Conservation (phyloP, 2,888 invertebrate species). For the Torymus aiolomorphi region DNA sequence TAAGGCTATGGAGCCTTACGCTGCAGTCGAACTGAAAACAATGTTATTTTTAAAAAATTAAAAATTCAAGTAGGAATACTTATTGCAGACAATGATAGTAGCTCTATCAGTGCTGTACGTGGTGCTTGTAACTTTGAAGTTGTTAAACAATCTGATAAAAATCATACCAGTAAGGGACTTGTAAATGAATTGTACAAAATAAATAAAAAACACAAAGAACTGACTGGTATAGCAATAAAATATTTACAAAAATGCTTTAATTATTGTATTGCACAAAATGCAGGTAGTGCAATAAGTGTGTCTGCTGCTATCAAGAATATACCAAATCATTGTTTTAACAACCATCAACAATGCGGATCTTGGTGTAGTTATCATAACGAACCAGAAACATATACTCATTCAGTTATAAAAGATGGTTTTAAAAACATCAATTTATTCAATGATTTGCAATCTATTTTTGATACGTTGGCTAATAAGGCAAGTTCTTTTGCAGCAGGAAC, state of each 20-base stretch:
- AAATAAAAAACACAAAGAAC: too few species aligned
- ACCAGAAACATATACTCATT: slow-evolving; percentile 48
- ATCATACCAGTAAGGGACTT: neutral
- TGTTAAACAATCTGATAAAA: neutral
- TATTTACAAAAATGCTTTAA: slow-evolving; percentile 57
- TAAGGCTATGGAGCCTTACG: neutral
- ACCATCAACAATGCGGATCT: slow-evolving; percentile 54
- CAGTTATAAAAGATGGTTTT: slow-evolving; percentile 50
- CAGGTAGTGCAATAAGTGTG: slow-evolving; percentile 43
- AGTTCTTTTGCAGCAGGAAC: slow-evolving; percentile 16
- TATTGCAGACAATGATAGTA: slow-evolving; percentile 3
- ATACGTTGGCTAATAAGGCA: slow-evolving; percentile 26
- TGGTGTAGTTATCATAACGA: slow-evolving; percentile 56
- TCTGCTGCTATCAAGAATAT: slow-evolving; percentile 47
- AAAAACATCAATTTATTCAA: slow-evolving; percentile 11
- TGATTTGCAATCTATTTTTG: slow-evolving; percentile 9
- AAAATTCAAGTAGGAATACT: neutral
- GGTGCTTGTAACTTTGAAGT: neutral
- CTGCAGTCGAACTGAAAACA: neutral
- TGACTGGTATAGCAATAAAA: slow-evolving; percentile 38
- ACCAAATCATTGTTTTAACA: too few species aligned
- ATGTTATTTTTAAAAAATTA: neutral
- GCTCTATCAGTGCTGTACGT: neutral
- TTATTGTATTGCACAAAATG: slow-evolving; percentile 56
- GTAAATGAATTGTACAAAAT: too few species aligned